A percentile compares a stretch with the other conserved stretches of the same genome.
These are phyloP conservation scores for Microhierax caerulescens DNA, from an alignment of 2,797 vertebrate species.

Conservation along the genomic window DNA sequence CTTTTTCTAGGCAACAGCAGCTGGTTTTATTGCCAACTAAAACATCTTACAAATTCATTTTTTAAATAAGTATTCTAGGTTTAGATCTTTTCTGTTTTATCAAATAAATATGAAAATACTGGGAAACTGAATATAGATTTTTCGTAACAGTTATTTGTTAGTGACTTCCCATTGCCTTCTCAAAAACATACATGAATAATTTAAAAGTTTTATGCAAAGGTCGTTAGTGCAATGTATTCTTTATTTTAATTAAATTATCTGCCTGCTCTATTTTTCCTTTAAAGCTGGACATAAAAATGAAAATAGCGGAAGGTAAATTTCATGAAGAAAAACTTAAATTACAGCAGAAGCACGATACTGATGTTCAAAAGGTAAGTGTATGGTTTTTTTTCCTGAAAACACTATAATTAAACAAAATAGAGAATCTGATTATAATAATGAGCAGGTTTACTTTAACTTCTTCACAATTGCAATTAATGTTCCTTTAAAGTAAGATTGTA, in stretches of 20 bases:
- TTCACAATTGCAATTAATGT: not conserved
- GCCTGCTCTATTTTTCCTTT: slow-evolving; percentile 33
- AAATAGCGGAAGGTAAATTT: slow-evolving; percentile 87
- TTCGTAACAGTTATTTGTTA: not conserved
- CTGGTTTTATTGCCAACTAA: slow-evolving; percentile 15
- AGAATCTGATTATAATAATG: not conserved
- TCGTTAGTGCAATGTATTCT: not conserved
- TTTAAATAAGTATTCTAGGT: not conserved
- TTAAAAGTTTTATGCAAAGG: not conserved
- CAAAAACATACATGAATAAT: not conserved
- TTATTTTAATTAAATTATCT: not conserved
- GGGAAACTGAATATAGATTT: not conserved
- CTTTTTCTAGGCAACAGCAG: not conserved
- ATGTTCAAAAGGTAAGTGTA: slow-evolving; percentile 88
- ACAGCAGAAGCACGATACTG: slow-evolving; percentile 89
- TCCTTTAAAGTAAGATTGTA: not conserved
- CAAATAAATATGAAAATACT: not conserved
- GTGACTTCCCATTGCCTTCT: not conserved
- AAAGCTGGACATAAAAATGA: slow-evolving; percentile 87
- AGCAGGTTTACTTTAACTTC: not conserved
- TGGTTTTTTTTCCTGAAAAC: not conserved
- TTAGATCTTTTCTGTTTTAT: not conserved
- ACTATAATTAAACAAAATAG: not conserved
- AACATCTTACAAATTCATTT: not conserved
- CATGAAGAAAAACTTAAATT: slow-evolving; percentile 92